phyloP scores from a whole-genome alignment of 2,888 invertebrate genomes.

The Acanthosoma haemorrhoidale region DNA sequence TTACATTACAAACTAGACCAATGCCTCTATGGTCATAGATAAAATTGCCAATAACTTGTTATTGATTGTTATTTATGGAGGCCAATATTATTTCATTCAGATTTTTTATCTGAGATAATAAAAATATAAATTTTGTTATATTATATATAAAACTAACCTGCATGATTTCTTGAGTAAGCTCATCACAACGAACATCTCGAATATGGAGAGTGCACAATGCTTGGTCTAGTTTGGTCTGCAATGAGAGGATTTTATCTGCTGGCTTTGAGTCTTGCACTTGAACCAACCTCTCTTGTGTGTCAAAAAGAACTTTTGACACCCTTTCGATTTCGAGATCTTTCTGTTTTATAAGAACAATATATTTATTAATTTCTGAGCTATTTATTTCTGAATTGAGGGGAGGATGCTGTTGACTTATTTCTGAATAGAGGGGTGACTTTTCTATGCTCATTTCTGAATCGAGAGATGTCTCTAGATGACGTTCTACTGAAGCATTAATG shows the following conservation, averaged over 20 bases:
- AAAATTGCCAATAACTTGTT: too few relatives aligned
- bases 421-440: not conserved
- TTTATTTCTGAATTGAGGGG: not conserved
- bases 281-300: conserved; percentile 36
- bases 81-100: not conserved
- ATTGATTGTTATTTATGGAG: too few relatives aligned
- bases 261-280: conserved; percentile 34
- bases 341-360: conserved; percentile 23
- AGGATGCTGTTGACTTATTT: not conserved
- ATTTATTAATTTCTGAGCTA: not conserved
- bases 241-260: conserved; percentile 37
- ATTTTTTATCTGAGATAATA: not conserved
- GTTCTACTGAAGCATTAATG: not conserved
- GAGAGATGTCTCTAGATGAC: not conserved
- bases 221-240: conserved; percentile 61
- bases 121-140: not conserved
- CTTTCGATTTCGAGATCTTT: conserved; percentile 36
- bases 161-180: conserved; percentile 76
- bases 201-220: conserved; percentile 81
- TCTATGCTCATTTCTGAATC: not conserved
- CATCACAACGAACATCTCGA: conserved; percentile 78
- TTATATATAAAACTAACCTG: conserved; percentile 46
- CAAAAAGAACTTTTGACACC: conserved; percentile 29
- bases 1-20: too few relatives aligned
- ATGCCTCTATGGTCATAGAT: too few relatives aligned